Evolutionary conservation across 2,113 vertebrate species (phyloP), one percentile per base, ranked within the genome.

Genomic region (Nesoenas mayeri): DNA sequence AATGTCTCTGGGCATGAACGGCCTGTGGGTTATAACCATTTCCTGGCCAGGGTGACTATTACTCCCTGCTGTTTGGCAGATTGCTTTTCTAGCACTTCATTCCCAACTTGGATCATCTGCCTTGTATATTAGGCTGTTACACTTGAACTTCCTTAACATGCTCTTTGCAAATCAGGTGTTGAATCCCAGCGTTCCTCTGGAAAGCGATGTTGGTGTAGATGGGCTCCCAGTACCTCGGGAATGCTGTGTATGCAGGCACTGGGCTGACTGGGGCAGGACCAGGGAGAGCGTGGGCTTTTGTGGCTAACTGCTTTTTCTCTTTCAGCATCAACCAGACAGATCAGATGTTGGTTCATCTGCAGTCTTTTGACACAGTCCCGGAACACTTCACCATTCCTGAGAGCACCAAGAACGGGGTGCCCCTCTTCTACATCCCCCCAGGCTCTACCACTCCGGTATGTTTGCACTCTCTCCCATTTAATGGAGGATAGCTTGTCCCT

Each of bases 311-410:
- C 12, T 44, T 80, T 40, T 95, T 96, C n/a, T 85, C 82, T 96
- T 93, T 13, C 95, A 99, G 99, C 95, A 99, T 99, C 95, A 99
- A 99, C 96, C 99, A 99, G 97, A 99, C 99, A 1, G 99, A 99
- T 94, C 99, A 99, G 98, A 99, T 99, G 99, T 92, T 99, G 95
- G 99, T 99, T 80, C 99, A 99, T 94, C 98, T 99, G 34, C 99
- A 99, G 97, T 99, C 99, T 5, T 99, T 99, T 96, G 99, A 99
- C 88, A 99, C 99, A 1, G 98, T 99, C 40, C 99, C 99, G 11
- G 99, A 99, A 79, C 99, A 99, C 88, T 99, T 99, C 97, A 99
- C 97, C 8, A 99, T 99, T 94, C 99, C 99, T 3, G 99, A 99
- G 96, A 99, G 99, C 97, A 99, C 99, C 61, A 99, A 99, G 97